Evolutionary conservation across 2,888 invertebrate genomes (phyloP), one percentile per base, ranked within the genome.

Genomic region (Lasioglossum marginatum): DNA sequence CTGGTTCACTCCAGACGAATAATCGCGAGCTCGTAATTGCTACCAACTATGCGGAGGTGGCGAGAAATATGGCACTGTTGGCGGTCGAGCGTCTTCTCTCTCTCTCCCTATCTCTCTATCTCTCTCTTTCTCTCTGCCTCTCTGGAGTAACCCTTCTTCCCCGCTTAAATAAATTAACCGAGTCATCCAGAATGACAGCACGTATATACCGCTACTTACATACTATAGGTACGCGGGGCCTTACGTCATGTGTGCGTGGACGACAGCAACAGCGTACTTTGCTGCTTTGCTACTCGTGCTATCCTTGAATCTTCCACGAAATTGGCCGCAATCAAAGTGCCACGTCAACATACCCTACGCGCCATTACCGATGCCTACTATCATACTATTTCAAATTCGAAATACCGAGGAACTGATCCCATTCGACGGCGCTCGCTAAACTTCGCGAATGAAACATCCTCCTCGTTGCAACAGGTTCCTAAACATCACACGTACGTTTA

Each of bases 301-400:
- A 92, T 92, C 92, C 91, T 92, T 91, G 91, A 91, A 92, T 91
- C 88, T 90, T 82, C 75, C 85, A 77, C 87, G 87, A 92, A 91
- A 92, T 91, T 91, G 83, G 85, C 82, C 86, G 81, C 90, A 85
- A 90, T 92, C 92, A 89, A 91, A 92, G 87, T 87, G 92, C 91
- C 89, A 86, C 89, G 88, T 87, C 90, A 88, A 87, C 89, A 87
- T 84, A 83, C 83, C 77, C 75, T 40, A 57, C 86, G 63, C 81
- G 81, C 76, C 52, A 77, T 79, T 88, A 48, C 73, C 60, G 76
- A 79, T 73, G 48, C n/a, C 48, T 1, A 52, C 6, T 63, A 31
- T 63, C 27, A 16, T 63, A 31, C 27, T 6, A 63, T 27, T 63
- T 6, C 16, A 12, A 63, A 63, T 63, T 31, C 0, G 6, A 63